Base-by-base conservation (phyloP, 1,140 invertebrate genomes). In the Tachypleus tridentatus region DNA sequence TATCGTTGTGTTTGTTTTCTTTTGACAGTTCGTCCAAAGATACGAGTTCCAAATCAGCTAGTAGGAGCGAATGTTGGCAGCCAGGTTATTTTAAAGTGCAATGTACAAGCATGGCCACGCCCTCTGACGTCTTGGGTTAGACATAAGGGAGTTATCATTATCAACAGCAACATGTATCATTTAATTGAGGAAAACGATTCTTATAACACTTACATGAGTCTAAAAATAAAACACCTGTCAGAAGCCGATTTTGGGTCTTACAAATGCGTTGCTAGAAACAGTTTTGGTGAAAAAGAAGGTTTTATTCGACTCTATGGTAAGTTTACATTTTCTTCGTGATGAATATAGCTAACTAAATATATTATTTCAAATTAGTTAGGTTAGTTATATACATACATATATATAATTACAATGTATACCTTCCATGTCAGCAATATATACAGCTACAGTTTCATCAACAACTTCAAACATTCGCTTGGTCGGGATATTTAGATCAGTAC, bases 261-360 rank as follows among this genome's bases (percentile, higher is more conserved):
- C 78, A 92, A 92, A 77, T 94, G 91, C 75, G 87, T 93, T 4
- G 90, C 90, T 57, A 93, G 93, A 78, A 93, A 93, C 82, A 89
- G 89, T 51, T 80, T 91, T 64, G 91, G 91, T 66, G 89, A 93
- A 77, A 93, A 89, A 6, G 90, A 93, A 74, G 90, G 91, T 58
- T 86, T 85, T 57, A 93, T 94, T 73, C 83, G 88, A 72, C 79
- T 93, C 58, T 93, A 92, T 76, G 87, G 90, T 92, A 82, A 88
- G 88, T 54, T 54, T 2, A 29, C 29, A 29, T 29, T 29, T 29
- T 29, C 29, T 29, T 29, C 2, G 29, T 29, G 29, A 29, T 29
- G 29, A 29, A 29, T 29, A 29, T 29, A 29, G 29, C 29, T 29
- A 29, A 29, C 29, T 29, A 29, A 29, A 29, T 29, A 29, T 29